Evolutionary conservation across 2,797 vertebrate genomes (phyloP), one percentile per base, ranked within the genome.

Genomic region (Tapirus indicus): DNA sequence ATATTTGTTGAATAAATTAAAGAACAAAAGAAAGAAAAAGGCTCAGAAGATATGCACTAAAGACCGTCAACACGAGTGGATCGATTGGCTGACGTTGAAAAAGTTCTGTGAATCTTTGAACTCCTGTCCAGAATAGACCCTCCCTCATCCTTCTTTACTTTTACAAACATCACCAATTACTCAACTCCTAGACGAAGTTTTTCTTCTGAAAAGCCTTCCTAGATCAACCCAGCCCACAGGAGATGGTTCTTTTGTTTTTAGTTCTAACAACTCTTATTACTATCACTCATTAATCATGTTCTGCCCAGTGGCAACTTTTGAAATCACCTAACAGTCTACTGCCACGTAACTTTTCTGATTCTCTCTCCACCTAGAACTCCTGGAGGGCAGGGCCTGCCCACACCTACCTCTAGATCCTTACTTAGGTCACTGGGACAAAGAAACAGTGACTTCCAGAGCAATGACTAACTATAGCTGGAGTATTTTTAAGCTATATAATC

Each of bases 1-100:
- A 64, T 72, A 97, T 38, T 88, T 94, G 32, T 58, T 79, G 56
- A 95, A 78, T 95, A 44, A 69, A 91, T 90, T 62, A 44, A 83
- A 91, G 79, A 94, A 88, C 62, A 68, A 86, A 69, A 91, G 79
- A 71, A 92, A 84, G 84, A 75, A 82, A 94, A 56, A 49, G 18
- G 35, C 47, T 86, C 64, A 84, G 71, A 95, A 94, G 60, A 84
- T 27, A 92, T 1, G 25, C 68, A 78, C 6, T 4, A 32, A 91
- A 38, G 79, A 44, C 84, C 38, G 10, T 64, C 56, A 72, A 52
- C 38, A 80, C 14, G 83, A 86, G 54, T 78, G 58, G 87, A 79
- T 18, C 10, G 10, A 88, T 0, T 52, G 56, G 64, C 16, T 93
- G 77, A 86, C 35, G 58, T 72, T 69, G 75, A 13, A 56, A 18